Base-by-base conservation (phyloP, 1,140 invertebrate genomes). In the Conus ventricosus region DNA sequence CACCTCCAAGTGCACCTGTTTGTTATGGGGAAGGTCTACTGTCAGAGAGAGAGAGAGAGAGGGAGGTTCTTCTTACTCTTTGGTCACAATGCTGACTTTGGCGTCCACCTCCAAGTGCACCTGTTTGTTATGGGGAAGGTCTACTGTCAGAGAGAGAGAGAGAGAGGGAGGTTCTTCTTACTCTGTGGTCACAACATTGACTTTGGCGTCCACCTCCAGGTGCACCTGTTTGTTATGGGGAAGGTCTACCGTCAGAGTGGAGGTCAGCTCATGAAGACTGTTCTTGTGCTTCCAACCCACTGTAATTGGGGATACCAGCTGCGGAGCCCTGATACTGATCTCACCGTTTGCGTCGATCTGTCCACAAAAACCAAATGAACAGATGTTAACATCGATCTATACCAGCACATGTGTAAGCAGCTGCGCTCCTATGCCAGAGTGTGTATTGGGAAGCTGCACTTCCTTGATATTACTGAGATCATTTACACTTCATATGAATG, bases 191-290 rank as follows among this genome's bases (percentile, higher is more conserved):
- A 86, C 67, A n/a, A 76, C 51, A 23, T 80, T 87, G 20, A 51
- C 71, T 27, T 54, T 76, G 71, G 51, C 85, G 54, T 54, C 85
- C 15, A 87, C 71, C 7, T 76, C 71, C 1, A 87, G 75, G 3
- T 87, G 67, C 17, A 57, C 85, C 10, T 27, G 17, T 25, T 80
- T 13, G 11, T 54, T 11, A 5, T 17, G 20, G 6, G 39, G 17
- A 7, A 55, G 5, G 27, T 55, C 75, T 5, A 78, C 17, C 13
- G 85, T 80, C 5, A 87, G 6, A 10, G 85, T 20, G 23, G 71
- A 78, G 75, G 39, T 87, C 57, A 87, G 6, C 51, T 87, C 71
- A 71, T 87, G 85, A 13, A 87, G 85, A 51, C 13, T 78, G 85
- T 87, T 87, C 10, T 67, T 71, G 75, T 87, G 85, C 11, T 55